Conservation (phyloP, 2,888 invertebrate species). For the Amblyteles armatorius region DNA sequence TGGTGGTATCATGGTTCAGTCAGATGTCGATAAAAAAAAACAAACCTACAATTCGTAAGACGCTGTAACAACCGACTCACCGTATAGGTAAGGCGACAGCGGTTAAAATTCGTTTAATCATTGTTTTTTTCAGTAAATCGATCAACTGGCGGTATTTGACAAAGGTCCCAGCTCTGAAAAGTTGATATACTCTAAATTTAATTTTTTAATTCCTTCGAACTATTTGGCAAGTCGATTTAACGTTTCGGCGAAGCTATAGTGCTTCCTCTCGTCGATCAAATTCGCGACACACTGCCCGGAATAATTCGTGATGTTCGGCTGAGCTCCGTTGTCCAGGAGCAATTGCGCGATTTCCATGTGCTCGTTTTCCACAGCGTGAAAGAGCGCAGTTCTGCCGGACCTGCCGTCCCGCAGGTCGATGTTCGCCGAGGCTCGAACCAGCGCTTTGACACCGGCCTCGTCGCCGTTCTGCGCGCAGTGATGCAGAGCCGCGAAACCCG, state of each 20-base stretch:
- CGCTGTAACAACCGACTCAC: not conserved
- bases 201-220: not conserved
- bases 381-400: slow-evolving; percentile 80
- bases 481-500: slow-evolving; percentile 80
- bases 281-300: slow-evolving; percentile 77
- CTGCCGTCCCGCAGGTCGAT: slow-evolving; percentile 78
- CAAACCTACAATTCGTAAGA: not conserved
- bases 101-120: not conserved
- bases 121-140: not conserved
- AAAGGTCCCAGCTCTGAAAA: not conserved
- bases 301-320: slow-evolving; percentile 75
- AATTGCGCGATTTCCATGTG: slow-evolving; percentile 69
- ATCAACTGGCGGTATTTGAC: not conserved
- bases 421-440: slow-evolving; percentile 75
- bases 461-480: slow-evolving; percentile 77
- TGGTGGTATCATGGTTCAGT: not conserved
- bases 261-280: slow-evolving; percentile 74
- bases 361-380: slow-evolving; percentile 79
- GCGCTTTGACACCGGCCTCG: slow-evolving; percentile 70
- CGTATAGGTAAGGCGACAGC: not conserved
- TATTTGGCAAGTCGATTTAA: slow-evolving; percentile 63
- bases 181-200: not conserved
- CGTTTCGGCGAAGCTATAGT: slow-evolving; percentile 69
- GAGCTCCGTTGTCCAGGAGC: slow-evolving; percentile 75
- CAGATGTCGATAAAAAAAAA: not conserved